Conservation (phyloP, 2,113 vertebrate genomes). For the Piaya cayana region DNA sequence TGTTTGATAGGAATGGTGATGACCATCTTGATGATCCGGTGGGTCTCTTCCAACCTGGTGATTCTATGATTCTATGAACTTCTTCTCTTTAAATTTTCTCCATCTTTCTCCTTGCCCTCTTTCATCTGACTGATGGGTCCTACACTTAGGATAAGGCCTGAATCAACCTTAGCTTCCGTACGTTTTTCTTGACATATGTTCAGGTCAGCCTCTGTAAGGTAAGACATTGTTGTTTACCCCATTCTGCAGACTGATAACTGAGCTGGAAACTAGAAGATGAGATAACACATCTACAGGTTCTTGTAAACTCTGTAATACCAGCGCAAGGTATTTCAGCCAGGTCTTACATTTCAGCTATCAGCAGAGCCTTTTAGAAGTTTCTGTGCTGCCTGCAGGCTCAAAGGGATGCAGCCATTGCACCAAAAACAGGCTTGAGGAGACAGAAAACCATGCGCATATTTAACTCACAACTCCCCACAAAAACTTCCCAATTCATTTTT, state of each 20-base stretch:
- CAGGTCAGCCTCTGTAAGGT: neutral
- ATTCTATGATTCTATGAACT: no score
- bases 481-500: neutral
- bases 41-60: no score
- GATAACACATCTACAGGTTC: fast-evolving
- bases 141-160: neutral
- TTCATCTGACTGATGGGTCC: neutral
- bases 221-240: neutral
- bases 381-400: neutral
- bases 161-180: neutral
- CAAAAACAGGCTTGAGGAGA: neutral
- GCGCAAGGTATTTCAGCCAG: neutral
- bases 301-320: neutral
- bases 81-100: neutral
- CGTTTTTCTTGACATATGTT: neutral
- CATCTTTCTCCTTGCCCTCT: neutral
- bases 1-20: no score
- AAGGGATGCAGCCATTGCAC: neutral
- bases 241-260: neutral
- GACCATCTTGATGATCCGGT: no score
- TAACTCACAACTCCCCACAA: neutral
- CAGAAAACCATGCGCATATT: neutral
- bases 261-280: neutral
- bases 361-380: neutral
- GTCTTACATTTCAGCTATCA: neutral